phyloP scores from a whole-genome alignment of 2,888 invertebrate genomes.

The Euzophera pinguis region DNA sequence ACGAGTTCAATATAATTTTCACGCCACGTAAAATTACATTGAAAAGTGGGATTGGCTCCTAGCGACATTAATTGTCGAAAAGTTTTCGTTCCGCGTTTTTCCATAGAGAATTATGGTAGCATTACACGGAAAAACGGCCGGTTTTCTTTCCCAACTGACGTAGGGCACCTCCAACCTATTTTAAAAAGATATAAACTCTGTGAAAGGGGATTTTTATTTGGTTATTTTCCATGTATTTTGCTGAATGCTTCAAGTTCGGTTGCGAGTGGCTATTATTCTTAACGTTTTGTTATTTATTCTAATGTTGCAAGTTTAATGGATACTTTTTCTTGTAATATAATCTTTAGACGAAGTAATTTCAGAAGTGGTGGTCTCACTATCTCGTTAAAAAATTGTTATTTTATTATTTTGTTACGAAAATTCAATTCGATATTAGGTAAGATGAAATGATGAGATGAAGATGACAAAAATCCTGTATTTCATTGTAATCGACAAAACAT shows the following conservation, averaged over 20 bases:
- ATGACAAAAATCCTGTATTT: no score
- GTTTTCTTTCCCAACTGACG: constrained; percentile 33
- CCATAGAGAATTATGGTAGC: constrained; percentile 16
- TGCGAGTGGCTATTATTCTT: constrained; percentile 9
- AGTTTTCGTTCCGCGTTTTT: constrained; percentile 17
- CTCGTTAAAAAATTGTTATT: no score
- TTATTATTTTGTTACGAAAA: no score
- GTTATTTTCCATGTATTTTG: constrained; percentile 12
- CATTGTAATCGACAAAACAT: no score
- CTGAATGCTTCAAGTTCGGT: constrained; percentile 5
- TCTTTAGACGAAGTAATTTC: no score
- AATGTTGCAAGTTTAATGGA: constrained; percentile 13
- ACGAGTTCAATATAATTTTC: constrained; percentile 9
- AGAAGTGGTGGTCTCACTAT: no score
- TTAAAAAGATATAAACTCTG: constrained; percentile 30
- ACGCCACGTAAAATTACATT: constrained; percentile 13
- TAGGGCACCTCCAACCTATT: constrained; percentile 27
- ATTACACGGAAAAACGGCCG: constrained; percentile 20
- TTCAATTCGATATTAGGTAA: no score
- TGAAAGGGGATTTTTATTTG: constrained; percentile 20
- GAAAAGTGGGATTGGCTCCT: constrained; percentile 11
- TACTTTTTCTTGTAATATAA: background rate
- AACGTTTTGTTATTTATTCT: constrained; percentile 17
- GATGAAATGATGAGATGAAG: no score
- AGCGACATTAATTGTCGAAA: constrained; percentile 12